phyloP scores from a whole-genome alignment of 2,113 vertebrate genomes.

The Channa maculata region DNA sequence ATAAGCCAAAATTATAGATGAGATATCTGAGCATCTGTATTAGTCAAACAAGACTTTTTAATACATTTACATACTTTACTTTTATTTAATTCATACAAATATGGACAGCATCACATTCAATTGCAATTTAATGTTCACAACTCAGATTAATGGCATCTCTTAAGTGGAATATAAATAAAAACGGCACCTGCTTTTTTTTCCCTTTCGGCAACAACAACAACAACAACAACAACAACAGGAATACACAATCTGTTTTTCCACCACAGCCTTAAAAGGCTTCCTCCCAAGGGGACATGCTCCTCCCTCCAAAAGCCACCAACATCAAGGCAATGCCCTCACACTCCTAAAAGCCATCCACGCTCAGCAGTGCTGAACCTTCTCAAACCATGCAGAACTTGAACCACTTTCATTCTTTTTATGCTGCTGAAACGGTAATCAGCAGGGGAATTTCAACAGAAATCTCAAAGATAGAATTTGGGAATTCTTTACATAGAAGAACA shows the following conservation, averaged over 20 bases:
- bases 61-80: too few relatives aligned
- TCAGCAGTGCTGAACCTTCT: slow-evolving; percentile 72
- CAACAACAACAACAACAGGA: slow-evolving; percentile 47
- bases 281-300: slow-evolving; percentile 58
- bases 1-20: too few relatives aligned
- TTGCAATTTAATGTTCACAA: too few relatives aligned
- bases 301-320: slow-evolving; percentile 67
- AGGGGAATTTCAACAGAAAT: slow-evolving; percentile 63
- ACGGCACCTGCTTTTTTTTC: neutral
- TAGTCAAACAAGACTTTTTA: too few relatives aligned
- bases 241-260: slow-evolving; percentile 50
- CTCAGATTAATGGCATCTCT: too few relatives aligned
- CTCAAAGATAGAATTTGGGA: slow-evolving; percentile 62
- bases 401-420: slow-evolving; percentile 55
- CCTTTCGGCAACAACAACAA: slow-evolving; percentile 14
- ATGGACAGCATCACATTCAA: too few relatives aligned
- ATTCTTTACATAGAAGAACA: slow-evolving; percentile 65
- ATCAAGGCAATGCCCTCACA: slow-evolving; percentile 71
- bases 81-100: too few relatives aligned
- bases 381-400: slow-evolving; percentile 73
- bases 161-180: neutral
- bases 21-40: too few relatives aligned
- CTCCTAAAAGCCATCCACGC: slow-evolving; percentile 68
- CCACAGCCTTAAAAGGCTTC: slow-evolving; percentile 54
- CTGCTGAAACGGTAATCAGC: slow-evolving; percentile 51